phyloP scores from a whole-genome alignment of 2,888 invertebrate species.

The Pantelozetes paolii region DNA sequence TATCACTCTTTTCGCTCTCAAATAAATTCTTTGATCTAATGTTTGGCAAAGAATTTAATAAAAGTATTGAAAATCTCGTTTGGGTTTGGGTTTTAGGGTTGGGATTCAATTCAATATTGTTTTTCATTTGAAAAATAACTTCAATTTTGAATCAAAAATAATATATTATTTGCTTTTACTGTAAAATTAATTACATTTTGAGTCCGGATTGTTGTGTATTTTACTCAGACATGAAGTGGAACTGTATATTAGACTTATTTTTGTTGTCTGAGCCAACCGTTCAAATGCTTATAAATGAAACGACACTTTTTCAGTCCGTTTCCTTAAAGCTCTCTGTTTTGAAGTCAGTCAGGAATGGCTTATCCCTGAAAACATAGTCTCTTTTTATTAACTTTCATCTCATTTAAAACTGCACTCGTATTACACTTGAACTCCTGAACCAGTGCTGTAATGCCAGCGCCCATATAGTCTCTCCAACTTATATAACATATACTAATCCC shows the following conservation, averaged over 20 bases:
- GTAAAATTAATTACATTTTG: slow-evolving; percentile 5
- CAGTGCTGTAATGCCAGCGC: neutral
- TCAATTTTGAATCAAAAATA: neutral
- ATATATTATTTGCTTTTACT: neutral
- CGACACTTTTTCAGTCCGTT: neutral
- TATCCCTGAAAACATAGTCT: neutral
- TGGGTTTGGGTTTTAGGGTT: neutral
- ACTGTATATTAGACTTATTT: neutral
- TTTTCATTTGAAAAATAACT: neutral
- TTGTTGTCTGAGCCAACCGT: neutral
- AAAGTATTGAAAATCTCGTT: neutral
- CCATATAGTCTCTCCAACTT: neutral
- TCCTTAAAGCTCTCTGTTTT: slow-evolving; percentile 1
- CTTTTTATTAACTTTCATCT: neutral
- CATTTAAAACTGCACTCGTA: neutral
- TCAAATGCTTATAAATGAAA: slow-evolving; percentile 17
- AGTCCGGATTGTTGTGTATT: neutral
- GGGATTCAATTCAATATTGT: neutral
- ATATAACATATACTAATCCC: slow-evolving; percentile 21
- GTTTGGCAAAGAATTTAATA: neutral
- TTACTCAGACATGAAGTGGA: neutral
- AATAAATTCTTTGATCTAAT: neutral
- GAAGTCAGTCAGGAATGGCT: neutral
- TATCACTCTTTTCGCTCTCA: neutral
- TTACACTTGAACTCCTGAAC: neutral